Evolutionary conservation across 2,888 invertebrate species (phyloP).

Genomic region (Noctua pronuba): DNA sequence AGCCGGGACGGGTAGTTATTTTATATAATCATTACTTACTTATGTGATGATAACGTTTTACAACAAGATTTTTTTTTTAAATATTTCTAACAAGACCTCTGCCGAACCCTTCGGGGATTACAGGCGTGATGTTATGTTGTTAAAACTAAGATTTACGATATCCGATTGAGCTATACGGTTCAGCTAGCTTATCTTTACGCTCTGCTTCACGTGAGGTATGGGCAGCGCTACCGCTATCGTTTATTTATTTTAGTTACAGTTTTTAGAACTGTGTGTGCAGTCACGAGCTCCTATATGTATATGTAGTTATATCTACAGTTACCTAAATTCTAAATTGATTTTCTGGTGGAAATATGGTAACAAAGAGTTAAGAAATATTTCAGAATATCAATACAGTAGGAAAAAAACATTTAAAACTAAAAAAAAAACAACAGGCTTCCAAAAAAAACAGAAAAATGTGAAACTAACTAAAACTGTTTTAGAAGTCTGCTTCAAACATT

Average conservation of each 20-base stretch:
- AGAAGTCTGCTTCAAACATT: too few species aligned
- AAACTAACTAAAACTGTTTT: too few species aligned
- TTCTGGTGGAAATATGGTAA: too few species aligned
- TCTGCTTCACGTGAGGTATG: conserved; percentile 36
- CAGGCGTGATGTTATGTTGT: background rate
- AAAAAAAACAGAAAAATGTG: too few species aligned
- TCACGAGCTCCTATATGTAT: background rate
- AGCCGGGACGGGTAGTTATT: too few species aligned
- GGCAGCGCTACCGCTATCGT: background rate
- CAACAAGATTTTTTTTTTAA: background rate
- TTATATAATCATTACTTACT: too few species aligned
- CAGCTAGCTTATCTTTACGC: conserved; percentile 43
- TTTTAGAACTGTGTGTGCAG: too few species aligned
- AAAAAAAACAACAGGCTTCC: too few species aligned
- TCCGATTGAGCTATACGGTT: background rate
- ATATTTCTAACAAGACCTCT: background rate
- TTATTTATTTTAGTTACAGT: conserved; percentile 9
- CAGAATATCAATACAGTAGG: too few species aligned
- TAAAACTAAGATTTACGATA: conserved; percentile 21
- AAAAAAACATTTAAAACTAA: too few species aligned
- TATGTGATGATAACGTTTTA: background rate
- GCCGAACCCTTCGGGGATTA: background rate
- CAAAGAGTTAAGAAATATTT: too few species aligned
- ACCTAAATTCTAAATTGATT: background rate
- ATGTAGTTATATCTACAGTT: background rate